phyloP scores from a whole-genome alignment of 2,113 vertebrate genomes.

The Verasper variegatus region DNA sequence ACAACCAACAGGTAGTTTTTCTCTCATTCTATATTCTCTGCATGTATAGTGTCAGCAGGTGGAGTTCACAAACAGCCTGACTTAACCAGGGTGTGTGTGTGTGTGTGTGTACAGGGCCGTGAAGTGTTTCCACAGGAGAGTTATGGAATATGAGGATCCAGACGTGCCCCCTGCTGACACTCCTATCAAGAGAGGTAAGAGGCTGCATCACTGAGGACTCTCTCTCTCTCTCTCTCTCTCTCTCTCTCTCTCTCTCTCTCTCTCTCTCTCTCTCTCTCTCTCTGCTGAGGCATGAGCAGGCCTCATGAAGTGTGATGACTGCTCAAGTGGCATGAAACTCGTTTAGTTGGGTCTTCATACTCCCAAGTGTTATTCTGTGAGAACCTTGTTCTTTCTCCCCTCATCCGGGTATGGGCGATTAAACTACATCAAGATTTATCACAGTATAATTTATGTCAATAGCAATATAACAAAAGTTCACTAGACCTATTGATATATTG shows the following conservation, averaged over 20 bases:
- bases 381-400: conserved; percentile 12
- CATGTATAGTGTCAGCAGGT: neutral
- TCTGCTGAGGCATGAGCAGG: no score
- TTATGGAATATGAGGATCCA: conserved; percentile 83
- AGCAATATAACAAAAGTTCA: no score
- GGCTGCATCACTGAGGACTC: neutral
- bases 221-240: neutral
- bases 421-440: no score
- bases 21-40: neutral
- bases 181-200: conserved; percentile 74
- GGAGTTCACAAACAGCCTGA: conserved; percentile 3
- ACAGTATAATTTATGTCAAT: no score
- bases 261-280: no score
- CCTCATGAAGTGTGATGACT: no score
- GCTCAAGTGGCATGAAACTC: no score
- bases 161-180: conserved; percentile 61
- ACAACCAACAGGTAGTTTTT: conserved; percentile 57
- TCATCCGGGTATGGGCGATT: neutral
- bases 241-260: no score
- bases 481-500: no score
- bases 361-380: no score
- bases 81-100: conserved; percentile 10
- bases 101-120: conserved; percentile 39
- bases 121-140: conserved; percentile 61
- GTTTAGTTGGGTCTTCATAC: no score